Evolutionary conservation across 1,140 invertebrate species (phyloP), one percentile per base, ranked within the genome.

Genomic region (Neotoxoptera formosana): DNA sequence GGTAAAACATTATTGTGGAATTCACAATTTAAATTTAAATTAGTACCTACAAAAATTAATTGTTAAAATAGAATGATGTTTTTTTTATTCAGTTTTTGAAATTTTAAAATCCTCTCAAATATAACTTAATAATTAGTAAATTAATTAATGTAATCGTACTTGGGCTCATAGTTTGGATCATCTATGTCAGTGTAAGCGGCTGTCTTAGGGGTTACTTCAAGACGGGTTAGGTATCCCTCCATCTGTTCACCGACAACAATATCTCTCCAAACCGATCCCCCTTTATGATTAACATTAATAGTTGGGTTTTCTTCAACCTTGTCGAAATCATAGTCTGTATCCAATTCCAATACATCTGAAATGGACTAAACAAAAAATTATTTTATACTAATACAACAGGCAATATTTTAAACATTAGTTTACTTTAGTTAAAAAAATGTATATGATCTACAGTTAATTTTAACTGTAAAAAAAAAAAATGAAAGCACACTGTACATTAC

Each of bases 121-220:
- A 36, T 41, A 83, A 23, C 7, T 9, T 83, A 36, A 21, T 83
- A 83, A 83, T 83, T 76, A 76, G 4, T 20, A 76, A 76, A 34
- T 34, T 17, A 76, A n/a, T 76, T 0, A 76, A n/a, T 14, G 7
- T 76, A 76, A n/a, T 76, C 30, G 34, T 83, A 92, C 90, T 7
- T 92, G 17, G 45, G n/a, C n/a, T 34, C 34, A n/a, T 92, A 92
- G 34, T 92, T 92, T 51, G 90, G 90, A 92, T 92, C 90, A 83
- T 92, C 90, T 20, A 92, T 36, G 51, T 92, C 90, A 23, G 90
- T 92, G 7, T 92, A 92, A 92, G 34, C 9, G 14, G 30, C 7
- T 11, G 30, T 83, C 34, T 92, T 92, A 36, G 56, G 21, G 21
- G 90, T 92, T 36, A 92, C 90, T 92, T 92, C 67, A 25, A 92